A percentile compares a stretch with the other conserved stretches of the same genome.
Conservation (phyloP, 2,888 invertebrate genomes). For the Apotomis betuletana region DNA sequence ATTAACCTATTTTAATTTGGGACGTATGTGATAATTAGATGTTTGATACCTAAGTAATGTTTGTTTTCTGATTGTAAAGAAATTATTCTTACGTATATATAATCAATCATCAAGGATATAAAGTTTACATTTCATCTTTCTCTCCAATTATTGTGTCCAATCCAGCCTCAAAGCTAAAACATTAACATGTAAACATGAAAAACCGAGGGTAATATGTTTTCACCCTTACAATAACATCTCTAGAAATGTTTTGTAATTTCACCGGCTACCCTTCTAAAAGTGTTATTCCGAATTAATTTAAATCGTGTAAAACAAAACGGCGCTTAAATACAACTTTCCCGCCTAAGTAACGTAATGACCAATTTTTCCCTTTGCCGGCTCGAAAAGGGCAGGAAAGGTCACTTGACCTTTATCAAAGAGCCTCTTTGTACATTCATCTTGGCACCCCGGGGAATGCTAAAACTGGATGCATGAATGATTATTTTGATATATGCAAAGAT, state of each 20-base stretch:
- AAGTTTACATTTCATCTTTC: too few relatives aligned
- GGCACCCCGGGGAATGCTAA: conserved; percentile 23
- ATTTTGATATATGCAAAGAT: conserved; percentile 24
- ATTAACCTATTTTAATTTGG: too few relatives aligned
- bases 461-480: conserved; percentile 8
- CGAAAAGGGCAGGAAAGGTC: conserved; percentile 12
- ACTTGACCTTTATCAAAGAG: conserved; percentile 32
- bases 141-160: too few relatives aligned
- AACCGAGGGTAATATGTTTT: too few relatives aligned
- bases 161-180: too few relatives aligned
- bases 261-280: not conserved
- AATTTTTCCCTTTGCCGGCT: conserved; percentile 17
- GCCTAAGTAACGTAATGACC: conserved; percentile 1
- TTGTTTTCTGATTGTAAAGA: too few relatives aligned
- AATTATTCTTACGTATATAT: too few relatives aligned
- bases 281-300: not conserved
- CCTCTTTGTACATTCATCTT: conserved; percentile 21
- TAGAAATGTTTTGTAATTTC: not conserved
- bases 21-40: too few relatives aligned
- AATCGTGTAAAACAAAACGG: not conserved
- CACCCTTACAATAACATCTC: too few relatives aligned
- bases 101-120: too few relatives aligned
- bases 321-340: not conserved
- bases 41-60: too few relatives aligned
- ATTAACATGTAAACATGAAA: too few relatives aligned